Conservation (phyloP, 2,888 invertebrate species). For the Stenodera caucasica region DNA sequence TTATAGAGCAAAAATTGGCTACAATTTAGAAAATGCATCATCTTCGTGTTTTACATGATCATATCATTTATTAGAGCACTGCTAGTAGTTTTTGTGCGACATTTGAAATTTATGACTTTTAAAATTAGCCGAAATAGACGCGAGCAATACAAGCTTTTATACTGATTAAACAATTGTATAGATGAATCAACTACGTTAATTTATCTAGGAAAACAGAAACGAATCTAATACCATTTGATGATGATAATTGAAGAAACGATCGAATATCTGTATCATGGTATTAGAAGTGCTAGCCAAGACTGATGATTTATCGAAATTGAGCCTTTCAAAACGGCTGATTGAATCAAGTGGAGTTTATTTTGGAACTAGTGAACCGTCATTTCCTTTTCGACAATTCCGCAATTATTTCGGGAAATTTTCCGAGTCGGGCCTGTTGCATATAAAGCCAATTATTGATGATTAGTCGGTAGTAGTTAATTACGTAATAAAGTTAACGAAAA, state of each 20-base stretch:
- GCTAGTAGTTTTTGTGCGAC: too few relatives aligned
- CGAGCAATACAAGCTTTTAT: slow-evolving; percentile 31
- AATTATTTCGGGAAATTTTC: too few relatives aligned
- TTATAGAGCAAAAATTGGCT: too few relatives aligned
- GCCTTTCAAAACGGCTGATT: slow-evolving; percentile 15
- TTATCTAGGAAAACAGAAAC: too few relatives aligned
- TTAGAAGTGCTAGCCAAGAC: background rate
- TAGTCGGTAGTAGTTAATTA: background rate
- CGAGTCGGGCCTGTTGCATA: too few relatives aligned
- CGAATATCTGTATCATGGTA: background rate
- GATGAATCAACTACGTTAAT: background rate
- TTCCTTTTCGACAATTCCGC: background rate
- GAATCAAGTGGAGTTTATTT: slow-evolving; percentile 10
- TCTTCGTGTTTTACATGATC: slow-evolving; percentile 4
- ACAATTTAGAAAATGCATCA: background rate
- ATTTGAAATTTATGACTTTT: slow-evolving; percentile 26
- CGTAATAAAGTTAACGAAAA: slow-evolving; percentile 14
- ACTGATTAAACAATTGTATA: slow-evolving; percentile 30
- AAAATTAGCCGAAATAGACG: slow-evolving; percentile 26
- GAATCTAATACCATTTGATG: background rate
- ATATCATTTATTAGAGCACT: slow-evolving; percentile 9
- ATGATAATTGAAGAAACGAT: background rate
- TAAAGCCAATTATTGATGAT: too few relatives aligned
- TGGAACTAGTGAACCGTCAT: too few relatives aligned
- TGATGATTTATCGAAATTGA: slow-evolving; percentile 17